Evolutionary conservation across 1,140 invertebrate species (phyloP).

Genomic region (Colletes latitarsis): DNA sequence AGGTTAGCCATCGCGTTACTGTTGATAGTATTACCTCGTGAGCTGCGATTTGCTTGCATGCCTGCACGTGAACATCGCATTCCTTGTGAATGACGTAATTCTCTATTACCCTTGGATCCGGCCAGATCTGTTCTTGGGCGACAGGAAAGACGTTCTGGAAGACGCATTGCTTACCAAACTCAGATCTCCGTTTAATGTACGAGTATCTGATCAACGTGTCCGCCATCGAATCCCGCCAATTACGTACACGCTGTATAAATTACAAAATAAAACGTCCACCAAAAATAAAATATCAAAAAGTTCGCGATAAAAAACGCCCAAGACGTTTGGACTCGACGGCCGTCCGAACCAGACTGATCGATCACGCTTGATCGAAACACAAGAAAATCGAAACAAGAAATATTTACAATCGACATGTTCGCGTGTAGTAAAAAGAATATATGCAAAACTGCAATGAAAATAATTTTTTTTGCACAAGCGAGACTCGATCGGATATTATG

Average conservation of each 20-base stretch:
- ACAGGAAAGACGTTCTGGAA: constrained; percentile 88
- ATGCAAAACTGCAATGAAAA: no score
- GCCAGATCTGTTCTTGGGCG: constrained; percentile 86
- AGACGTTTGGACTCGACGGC: background rate
- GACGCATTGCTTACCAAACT: constrained; percentile 86
- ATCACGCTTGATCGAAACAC: constrained; percentile 5
- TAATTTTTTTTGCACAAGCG: no score
- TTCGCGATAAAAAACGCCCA: no score
- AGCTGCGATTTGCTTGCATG: constrained; percentile 82
- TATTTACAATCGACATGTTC: background rate
- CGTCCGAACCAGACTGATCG: background rate
- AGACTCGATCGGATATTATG: no score
- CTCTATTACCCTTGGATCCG: constrained; percentile 84
- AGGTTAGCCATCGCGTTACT: background rate
- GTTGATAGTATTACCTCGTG: constrained; percentile 82
- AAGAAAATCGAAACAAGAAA: background rate
- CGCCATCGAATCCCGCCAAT: background rate
- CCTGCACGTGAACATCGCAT: constrained; percentile 83
- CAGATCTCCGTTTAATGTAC: constrained; percentile 85
- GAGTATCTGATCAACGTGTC: constrained; percentile 83
- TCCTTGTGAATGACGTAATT: constrained; percentile 86
- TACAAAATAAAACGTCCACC: background rate
- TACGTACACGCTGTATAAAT: background rate
- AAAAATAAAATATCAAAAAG: constrained; percentile 42
- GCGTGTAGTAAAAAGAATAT: no score